These are phyloP conservation scores for Pammene fasciana DNA, from an alignment of 2,888 invertebrate genomes.

Conservation along the genomic window DNA sequence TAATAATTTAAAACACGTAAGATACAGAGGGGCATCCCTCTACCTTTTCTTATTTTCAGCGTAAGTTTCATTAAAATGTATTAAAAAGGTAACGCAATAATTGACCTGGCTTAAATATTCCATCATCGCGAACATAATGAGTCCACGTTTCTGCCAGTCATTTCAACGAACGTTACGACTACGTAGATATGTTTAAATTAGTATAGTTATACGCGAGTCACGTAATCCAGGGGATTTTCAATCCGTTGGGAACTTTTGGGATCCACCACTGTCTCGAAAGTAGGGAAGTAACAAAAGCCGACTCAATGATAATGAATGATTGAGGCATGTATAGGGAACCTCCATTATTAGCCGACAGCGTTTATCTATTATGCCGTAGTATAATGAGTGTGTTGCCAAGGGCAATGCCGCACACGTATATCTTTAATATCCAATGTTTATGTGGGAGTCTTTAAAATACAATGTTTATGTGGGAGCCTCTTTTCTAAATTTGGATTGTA, in stretches of 20 bases:
- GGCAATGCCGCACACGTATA: no score
- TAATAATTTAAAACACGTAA: no score
- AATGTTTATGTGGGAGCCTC: no score
- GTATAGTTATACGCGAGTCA: conserved; percentile 41
- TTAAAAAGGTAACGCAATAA: conserved; percentile 7
- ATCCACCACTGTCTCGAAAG: conserved; percentile 35
- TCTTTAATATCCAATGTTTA: no score
- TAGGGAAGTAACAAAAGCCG: conserved; percentile 33
- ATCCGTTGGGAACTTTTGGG: conserved; percentile 40
- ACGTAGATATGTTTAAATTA: conserved; percentile 41
- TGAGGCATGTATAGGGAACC: conserved; percentile 27
- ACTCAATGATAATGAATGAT: conserved; percentile 35
- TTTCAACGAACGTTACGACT: conserved; percentile 23
- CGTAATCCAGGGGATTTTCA: conserved; percentile 41
- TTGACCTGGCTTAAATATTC: conserved; percentile 22
- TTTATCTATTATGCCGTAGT: neutral
- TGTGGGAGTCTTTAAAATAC: no score
- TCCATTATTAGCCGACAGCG: conserved; percentile 40
- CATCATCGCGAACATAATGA: conserved; percentile 37
- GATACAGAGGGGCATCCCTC: no score
- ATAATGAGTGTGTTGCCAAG: neutral
- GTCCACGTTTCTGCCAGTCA: conserved; percentile 37
- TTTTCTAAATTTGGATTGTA: no score
- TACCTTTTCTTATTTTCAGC: neutral
- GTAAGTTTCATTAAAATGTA: neutral